Percentiles rank a stretch among this genome's conserved stretches.
These are phyloP conservation scores for Pteropus alecto DNA, from an alignment of 2,113 vertebrate genomes.

Conservation along the genomic window DNA sequence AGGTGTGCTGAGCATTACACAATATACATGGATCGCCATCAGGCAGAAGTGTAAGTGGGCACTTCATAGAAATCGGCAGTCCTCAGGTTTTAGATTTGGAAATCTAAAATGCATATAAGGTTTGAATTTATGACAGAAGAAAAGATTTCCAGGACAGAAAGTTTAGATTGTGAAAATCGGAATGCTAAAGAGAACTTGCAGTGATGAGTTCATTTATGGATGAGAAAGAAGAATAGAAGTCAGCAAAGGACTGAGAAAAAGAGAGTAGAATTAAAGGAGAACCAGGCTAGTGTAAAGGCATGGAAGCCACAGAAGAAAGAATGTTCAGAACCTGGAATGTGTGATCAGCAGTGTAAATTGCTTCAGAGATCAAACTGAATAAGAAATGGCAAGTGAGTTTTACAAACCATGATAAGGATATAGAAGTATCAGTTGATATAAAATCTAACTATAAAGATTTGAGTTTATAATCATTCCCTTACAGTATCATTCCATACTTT, in stretches of 20 bases:
- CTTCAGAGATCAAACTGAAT: not conserved
- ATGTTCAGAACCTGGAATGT: not conserved
- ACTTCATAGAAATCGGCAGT: not conserved
- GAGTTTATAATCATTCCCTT: not conserved
- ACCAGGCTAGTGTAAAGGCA: not conserved
- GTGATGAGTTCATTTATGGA: not conserved
- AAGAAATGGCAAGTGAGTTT: not conserved
- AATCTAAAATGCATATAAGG: not conserved
- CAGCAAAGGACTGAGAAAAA: not conserved
- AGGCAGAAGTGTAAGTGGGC: not conserved
- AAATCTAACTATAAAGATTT: not conserved
- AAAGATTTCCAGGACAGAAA: not conserved
- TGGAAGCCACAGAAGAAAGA: not conserved
- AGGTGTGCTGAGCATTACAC: not conserved
- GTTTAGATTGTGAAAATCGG: not conserved
- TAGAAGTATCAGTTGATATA: not conserved
- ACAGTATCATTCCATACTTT: not conserved
- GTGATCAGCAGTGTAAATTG: not conserved
- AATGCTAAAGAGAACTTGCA: not conserved
- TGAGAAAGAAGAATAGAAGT: not conserved
- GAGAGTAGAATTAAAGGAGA: not conserved
- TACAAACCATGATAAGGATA: not conserved
- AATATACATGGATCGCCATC: not conserved
- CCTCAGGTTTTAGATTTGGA: not conserved
- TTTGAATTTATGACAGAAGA: not conserved